phyloP scores from a whole-genome alignment of 1,140 invertebrate genomes.

The Anoplophora glabripennis region DNA sequence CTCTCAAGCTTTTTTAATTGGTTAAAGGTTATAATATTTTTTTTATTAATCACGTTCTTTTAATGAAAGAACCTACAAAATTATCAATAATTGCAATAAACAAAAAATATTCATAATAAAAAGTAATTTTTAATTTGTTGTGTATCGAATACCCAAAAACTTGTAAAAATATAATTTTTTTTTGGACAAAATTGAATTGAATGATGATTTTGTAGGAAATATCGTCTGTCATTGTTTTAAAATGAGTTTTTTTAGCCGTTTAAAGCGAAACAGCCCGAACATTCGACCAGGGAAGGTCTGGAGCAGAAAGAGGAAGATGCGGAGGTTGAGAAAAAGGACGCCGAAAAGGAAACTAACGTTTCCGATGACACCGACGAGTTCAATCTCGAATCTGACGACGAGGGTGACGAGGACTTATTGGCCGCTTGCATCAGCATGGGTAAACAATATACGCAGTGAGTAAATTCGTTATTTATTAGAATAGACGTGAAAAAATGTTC shows the following conservation, averaged over 20 bases:
- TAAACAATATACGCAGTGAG: slow-evolving; percentile 63
- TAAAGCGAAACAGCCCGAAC: slow-evolving; percentile 13
- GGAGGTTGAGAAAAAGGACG: slow-evolving; percentile 19
- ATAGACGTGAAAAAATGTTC: not conserved
- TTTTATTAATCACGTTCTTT: too few species aligned
- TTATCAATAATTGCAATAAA: too few species aligned
- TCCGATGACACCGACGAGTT: slow-evolving; percentile 29
- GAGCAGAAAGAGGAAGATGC: slow-evolving; percentile 13
- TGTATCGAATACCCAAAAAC: too few species aligned
- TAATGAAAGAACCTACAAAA: too few species aligned
- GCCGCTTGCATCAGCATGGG: slow-evolving; percentile 70
- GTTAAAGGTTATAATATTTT: too few species aligned
- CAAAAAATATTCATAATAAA: too few species aligned
- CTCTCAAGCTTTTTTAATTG: too few species aligned
- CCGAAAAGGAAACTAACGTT: slow-evolving; percentile 23
- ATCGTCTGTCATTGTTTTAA: not conserved
- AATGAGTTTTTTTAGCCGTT: not conserved
- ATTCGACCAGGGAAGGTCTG: slow-evolving; percentile 7
- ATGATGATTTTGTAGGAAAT: too few species aligned
- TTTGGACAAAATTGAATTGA: too few species aligned
- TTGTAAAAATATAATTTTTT: too few species aligned
- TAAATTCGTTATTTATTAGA: not conserved
- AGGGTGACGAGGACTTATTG: slow-evolving; percentile 60
- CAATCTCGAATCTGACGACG: slow-evolving; percentile 30
- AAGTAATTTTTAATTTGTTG: too few species aligned